Percentiles rank a stretch among this genome's conserved stretches.
Evolutionary conservation across 2,797 vertebrate genomes (phyloP).

Genomic region (Poliocrania exsul): DNA sequence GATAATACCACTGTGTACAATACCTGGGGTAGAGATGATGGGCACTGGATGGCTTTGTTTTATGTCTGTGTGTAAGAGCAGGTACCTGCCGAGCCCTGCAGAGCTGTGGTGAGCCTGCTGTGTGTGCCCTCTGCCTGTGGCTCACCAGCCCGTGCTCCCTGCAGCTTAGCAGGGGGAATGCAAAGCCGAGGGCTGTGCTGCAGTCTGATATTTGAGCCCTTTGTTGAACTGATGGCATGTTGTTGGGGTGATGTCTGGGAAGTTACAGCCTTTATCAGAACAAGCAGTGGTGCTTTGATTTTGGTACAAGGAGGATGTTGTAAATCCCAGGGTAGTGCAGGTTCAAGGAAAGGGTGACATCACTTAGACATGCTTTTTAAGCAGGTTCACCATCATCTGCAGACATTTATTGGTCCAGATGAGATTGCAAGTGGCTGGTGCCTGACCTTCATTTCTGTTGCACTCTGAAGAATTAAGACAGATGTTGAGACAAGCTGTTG

Average conservation of each 20-base stretch:
- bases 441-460: constrained; percentile 28
- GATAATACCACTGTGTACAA: not conserved
- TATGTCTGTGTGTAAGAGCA: rapidly evolving
- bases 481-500: not conserved
- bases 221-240: constrained; percentile 13
- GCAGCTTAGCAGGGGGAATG: not conserved
- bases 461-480: constrained; percentile 29
- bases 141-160: not conserved
- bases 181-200: not conserved
- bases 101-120: not conserved
- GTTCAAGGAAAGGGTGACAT: constrained; percentile 44
- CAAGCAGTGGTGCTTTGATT: constrained; percentile 55
- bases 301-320: constrained; percentile 48
- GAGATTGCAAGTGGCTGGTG: not conserved
- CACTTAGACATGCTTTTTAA: constrained; percentile 32
- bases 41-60: not conserved
- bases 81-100: not conserved
- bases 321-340: constrained; percentile 42
- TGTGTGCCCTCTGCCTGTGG: not conserved
- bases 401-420: constrained; percentile 44
- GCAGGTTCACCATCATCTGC: constrained; percentile 26
- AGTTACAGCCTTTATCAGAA: constrained; percentile 27
- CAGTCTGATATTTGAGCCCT: constrained; percentile 27
- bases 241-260: constrained; percentile 30
- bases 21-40: not conserved